A percentile compares a stretch with the other conserved stretches of the same genome.
Evolutionary conservation across 2,888 invertebrate species (phyloP).

Genomic region (Eupelmus urozonus): DNA sequence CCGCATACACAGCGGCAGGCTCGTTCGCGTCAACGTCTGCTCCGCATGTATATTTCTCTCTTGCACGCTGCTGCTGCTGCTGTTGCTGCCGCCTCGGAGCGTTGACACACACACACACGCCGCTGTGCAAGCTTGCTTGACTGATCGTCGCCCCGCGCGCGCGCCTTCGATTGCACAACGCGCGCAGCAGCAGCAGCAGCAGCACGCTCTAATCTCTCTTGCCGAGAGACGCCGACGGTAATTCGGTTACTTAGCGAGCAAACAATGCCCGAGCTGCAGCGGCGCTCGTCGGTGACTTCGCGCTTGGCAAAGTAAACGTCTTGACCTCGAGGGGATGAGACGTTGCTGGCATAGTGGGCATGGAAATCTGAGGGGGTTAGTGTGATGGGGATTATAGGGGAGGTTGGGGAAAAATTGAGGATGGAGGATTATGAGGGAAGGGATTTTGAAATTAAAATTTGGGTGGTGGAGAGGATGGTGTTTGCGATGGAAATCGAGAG

Average conservation of each 20-base stretch:
- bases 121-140: slow-evolving; percentile 1
- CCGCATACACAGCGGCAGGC: too few species aligned
- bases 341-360: background rate
- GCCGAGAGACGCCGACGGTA: slow-evolving; percentile 15
- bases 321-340: background rate
- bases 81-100: slow-evolving; percentile 1
- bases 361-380: too few species aligned
- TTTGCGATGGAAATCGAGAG: too few species aligned
- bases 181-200: background rate
- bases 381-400: too few species aligned
- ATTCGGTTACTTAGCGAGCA: slow-evolving; percentile 53
- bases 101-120: background rate
- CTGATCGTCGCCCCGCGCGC: slow-evolving; percentile 29
- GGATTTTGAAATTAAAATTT: too few species aligned
- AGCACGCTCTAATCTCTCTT: slow-evolving; percentile 21
- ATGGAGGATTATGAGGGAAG: too few species aligned
- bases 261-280: slow-evolving; percentile 31
- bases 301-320: slow-evolving; percentile 5
- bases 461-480: too few species aligned
- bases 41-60: too few species aligned
- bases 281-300: background rate
- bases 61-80: too few species aligned
- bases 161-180: slow-evolving; percentile 15
- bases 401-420: too few species aligned
- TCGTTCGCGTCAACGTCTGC: too few species aligned